Evolutionary conservation across 2,113 vertebrate species (phyloP), one percentile per base, ranked within the genome.

Genomic region (Gasterosteus nipponicus): DNA sequence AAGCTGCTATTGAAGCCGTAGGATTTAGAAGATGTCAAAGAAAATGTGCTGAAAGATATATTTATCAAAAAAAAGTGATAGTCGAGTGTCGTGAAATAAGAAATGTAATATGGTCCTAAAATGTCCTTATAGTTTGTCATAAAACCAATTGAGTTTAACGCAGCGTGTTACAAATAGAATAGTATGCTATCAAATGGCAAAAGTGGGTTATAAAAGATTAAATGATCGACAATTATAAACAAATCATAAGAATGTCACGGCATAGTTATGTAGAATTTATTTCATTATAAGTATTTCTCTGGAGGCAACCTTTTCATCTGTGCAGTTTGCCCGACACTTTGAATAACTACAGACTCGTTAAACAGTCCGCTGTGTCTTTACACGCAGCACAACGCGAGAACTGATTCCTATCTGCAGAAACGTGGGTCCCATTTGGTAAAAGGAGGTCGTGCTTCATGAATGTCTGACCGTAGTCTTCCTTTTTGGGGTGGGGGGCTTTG

Each of bases 1-100:
- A 33, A 33, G 78, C 75, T 82, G 76, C 69, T 89, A 69, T 44
- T 77, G 26, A 54, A 53, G 47, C 47, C 19, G 9, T 3, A 54
- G 46, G 18, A 29, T 54, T n/a, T 53, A 46, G 5, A 44, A 9
- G n/a, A 9, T 10, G 35, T 5, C 35, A 1, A 19, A 46, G 2
- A 18, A 49, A 53, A 53, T 11, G 41, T 11, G 35, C 19, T 22
- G n/a, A 4, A 10, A n/a, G 10, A 22, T 51, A 22, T n/a, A 53
- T 53, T 22, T 11, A 49, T 16, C 44, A 46, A 3, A n/a, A 51
- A n/a, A n/a, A 51, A 51, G n/a, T n/a, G 7, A n/a, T 3, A 51
- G 19, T 7, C 6, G 35, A 38, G 6, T 35, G 33, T 35, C 47
- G 7, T n/a, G 3, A 49, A 49, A 18, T 7, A 19, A 47, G 46